Conservation (phyloP, 2,113 vertebrate species). For the Tyto alba region DNA sequence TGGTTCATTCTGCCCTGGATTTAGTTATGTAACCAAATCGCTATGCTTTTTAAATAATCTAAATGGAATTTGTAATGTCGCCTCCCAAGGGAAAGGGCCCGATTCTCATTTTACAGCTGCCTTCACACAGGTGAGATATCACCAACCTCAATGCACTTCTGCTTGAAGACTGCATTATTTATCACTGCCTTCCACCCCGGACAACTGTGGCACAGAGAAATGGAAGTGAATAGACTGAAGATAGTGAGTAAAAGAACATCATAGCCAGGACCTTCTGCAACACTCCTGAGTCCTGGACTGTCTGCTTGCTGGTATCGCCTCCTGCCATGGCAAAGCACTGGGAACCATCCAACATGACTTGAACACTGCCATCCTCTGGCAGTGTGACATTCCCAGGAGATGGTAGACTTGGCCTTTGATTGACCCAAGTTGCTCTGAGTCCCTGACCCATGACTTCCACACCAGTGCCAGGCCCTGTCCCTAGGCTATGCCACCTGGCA, state of each 20-base stretch:
- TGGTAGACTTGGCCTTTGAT: background rate
- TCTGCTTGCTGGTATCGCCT: background rate
- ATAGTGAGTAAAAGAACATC: background rate
- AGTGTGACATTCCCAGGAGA: background rate
- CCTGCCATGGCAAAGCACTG: background rate
- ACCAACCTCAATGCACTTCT: background rate
- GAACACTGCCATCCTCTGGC: background rate
- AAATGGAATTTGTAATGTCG: conserved; percentile 4
- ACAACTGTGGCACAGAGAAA: background rate
- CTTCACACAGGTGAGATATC: conserved; percentile 20
- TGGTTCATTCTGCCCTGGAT: conserved; percentile 41
- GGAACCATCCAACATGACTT: background rate
- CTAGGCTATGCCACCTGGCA: background rate
- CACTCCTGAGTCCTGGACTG: background rate
- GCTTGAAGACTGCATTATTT: background rate
- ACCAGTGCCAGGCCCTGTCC: background rate
- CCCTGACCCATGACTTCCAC: background rate
- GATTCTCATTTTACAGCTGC: background rate
- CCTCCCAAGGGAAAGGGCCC: conserved; percentile 2
- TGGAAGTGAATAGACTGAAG: background rate
- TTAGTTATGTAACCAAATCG: conserved; percentile 54
- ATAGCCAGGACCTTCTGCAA: background rate
- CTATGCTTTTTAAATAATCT: conserved; percentile 58
- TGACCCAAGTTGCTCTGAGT: background rate
- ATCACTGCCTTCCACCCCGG: background rate